Evolutionary conservation across 2,797 vertebrate genomes (phyloP), one percentile per base, ranked within the genome.

Genomic region (Darevskia mixta): DNA sequence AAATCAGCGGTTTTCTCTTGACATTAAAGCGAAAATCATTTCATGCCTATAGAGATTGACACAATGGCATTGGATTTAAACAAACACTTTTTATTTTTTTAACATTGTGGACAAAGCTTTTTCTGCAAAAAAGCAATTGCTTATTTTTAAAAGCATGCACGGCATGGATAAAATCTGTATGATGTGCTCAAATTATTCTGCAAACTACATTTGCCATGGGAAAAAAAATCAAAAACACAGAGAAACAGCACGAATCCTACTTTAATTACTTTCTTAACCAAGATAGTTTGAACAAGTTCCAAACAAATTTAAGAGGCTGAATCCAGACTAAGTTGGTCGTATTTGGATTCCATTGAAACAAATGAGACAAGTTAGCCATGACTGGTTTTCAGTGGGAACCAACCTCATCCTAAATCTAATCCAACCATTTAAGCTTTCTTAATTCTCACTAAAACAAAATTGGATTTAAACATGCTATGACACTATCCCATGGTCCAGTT

Each of bases 1-100:
- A 94, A 95, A 95, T 94, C 93, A 93, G 94, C 95, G 91, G 94
- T 69, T 94, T 95, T 95, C 92, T 94, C 92, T 94, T 94, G 94
- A 95, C 93, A 94, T 94, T 86, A 95, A 94, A 95, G 35, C 90
- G 90, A 93, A 95, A 93, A 83, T 93, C 0, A 0, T 49, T 87
- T 80, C 92, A 90, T 83, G 92, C 90, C 83, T 93, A 94, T 89
- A 92, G 76, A 94, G 87, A 93, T 93, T 88, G 66, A 49, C 82
- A 94, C 92, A 91, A 66, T 94, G 89, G 84, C 92, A 88, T 75
- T 90, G 80, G 90, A 93, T 91, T 89, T 93, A 79, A 89, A 81
- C 66, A 94, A 94, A 55, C 4, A 18, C n/a, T 8, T 5, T 55
- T 35, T 35, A 35, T 35, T 35, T 3, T 55, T 20, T 45, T 17